Percentiles rank a stretch among this genome's conserved stretches.
Evolutionary conservation across 2,113 vertebrate genomes (phyloP).

Genomic region (Entomyzon cyanotis): DNA sequence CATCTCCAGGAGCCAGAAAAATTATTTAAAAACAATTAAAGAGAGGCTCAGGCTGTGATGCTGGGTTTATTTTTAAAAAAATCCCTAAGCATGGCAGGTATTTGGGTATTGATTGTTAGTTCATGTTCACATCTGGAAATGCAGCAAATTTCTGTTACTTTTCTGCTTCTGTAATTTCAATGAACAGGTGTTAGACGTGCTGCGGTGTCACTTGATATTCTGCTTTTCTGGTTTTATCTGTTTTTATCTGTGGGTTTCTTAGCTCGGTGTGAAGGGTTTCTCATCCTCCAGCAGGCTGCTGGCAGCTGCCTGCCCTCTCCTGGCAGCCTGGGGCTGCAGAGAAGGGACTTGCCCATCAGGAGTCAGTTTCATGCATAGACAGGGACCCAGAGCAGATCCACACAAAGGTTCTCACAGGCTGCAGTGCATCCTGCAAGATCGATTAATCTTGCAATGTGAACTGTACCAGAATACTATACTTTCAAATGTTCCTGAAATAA

Average conservation of each 20-base stretch:
- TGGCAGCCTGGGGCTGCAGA: neutral
- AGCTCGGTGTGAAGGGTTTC: neutral
- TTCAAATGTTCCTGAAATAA: neutral
- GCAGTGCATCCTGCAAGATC: fast-evolving
- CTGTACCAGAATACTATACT: neutral
- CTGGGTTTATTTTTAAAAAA: neutral
- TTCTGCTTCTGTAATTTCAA: neutral
- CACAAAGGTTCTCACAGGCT: neutral
- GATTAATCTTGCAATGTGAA: neutral
- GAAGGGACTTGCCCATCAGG: neutral
- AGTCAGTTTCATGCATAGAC: neutral
- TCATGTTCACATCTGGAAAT: neutral
- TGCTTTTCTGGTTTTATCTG: neutral
- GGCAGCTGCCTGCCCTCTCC: conserved; percentile 37
- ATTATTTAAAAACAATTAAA: neutral
- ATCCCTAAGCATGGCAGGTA: neutral
- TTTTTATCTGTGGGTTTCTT: neutral
- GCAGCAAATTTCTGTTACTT: neutral
- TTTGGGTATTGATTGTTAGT: neutral
- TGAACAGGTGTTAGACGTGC: neutral
- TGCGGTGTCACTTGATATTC: neutral
- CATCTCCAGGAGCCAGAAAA: neutral
- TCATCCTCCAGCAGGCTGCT: neutral
- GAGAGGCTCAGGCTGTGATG: neutral
- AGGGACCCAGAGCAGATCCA: neutral